Conservation (phyloP, 2,113 vertebrate genomes). For the Aegithalos caudatus region DNA sequence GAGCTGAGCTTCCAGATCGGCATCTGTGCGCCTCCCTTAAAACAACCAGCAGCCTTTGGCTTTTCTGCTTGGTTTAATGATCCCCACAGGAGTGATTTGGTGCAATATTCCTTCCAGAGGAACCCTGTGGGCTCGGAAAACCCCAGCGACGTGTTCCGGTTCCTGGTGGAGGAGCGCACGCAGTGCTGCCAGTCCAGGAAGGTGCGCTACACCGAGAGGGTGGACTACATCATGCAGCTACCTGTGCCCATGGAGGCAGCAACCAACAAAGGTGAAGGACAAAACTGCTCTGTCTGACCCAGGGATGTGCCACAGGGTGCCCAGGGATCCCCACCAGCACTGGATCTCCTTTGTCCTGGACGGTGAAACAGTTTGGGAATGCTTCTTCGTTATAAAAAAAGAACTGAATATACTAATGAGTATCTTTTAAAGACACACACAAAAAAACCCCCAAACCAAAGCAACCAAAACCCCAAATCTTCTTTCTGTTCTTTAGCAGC, state of each 20-base stretch:
- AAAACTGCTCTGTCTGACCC: background rate
- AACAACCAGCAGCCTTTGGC: background rate
- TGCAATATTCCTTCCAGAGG: conserved; percentile 75
- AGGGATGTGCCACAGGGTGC: background rate
- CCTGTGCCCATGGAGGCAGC: conserved; percentile 90
- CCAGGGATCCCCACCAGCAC: background rate
- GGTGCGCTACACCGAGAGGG: conserved; percentile 89
- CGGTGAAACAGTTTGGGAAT: background rate
- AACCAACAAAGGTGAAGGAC: conserved; percentile 85
- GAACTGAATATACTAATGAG: background rate
- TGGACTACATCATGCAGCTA: conserved; percentile 94
- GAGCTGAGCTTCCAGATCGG: background rate
- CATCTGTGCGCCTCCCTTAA: background rate
- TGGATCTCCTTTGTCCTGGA: background rate
- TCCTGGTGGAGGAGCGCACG: conserved; percentile 92
- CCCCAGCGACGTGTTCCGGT: conserved; percentile 93
- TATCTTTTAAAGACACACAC: background rate
- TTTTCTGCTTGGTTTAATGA: background rate
- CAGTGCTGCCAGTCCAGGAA: conserved; percentile 95
- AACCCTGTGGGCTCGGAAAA: conserved; percentile 91
- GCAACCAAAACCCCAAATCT: too few relatives aligned
- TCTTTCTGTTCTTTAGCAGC: background rate
- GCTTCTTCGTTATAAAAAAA: background rate
- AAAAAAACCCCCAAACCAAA: background rate
- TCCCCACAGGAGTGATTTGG: fast-evolving